Evolutionary conservation across 35 echinoderm and acorn worm species (phyloP).

Genomic region (Ophioderma brevispina): DNA sequence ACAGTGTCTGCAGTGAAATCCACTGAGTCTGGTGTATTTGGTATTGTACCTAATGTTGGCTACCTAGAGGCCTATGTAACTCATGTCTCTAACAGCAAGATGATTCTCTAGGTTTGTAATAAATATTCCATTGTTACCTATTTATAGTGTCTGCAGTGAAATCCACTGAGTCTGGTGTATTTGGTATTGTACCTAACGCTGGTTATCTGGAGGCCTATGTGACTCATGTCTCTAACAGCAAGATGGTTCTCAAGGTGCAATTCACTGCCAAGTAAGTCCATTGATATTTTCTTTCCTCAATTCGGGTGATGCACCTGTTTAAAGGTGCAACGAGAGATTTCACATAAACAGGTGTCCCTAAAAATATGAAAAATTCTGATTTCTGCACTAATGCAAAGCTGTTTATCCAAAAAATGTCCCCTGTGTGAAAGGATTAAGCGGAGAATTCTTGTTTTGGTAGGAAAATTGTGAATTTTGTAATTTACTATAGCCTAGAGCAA

Average conservation of each 20-base stretch:
- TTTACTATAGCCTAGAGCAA: too few species aligned
- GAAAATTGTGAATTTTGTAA: too few species aligned
- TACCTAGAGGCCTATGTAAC: constrained; percentile 88
- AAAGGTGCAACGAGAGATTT: too few species aligned
- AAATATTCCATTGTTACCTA: constrained; percentile 84
- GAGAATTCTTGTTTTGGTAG: too few species aligned
- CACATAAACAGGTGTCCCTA: too few species aligned
- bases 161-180: not conserved
- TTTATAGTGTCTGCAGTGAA: not conserved
- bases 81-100: constrained; percentile 90
- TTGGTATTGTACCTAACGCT: constrained; percentile 36
- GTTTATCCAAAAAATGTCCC: too few species aligned
- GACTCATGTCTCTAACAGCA: constrained; percentile 90
- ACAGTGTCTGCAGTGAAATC: not conserved
- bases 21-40: not conserved
- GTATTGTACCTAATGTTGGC: constrained; percentile 55
- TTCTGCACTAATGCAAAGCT: too few species aligned
- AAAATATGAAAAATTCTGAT: too few species aligned
- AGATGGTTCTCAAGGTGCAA: constrained; percentile 76
- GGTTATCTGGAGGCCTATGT: constrained; percentile 84
- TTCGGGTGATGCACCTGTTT: too few species aligned
- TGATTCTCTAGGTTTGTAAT: constrained; percentile 74
- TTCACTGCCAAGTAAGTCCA: constrained; percentile 92
- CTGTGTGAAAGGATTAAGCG: too few species aligned
- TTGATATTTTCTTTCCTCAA: too few species aligned